Percentiles rank a stretch among this genome's conserved stretches.
phyloP scores from a whole-genome alignment of 2,888 invertebrate species.

The Argynnis bischoffii region DNA sequence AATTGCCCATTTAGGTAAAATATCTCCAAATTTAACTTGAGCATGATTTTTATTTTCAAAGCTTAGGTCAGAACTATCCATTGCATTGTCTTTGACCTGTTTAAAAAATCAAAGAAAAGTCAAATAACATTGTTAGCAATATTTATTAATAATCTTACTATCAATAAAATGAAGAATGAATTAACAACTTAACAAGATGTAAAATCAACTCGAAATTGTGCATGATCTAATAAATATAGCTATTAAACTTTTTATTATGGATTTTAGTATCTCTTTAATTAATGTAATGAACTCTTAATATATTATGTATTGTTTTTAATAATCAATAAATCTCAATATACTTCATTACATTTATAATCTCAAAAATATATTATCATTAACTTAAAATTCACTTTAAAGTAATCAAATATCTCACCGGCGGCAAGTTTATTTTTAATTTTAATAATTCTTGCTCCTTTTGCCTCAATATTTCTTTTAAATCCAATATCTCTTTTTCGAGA shows the following conservation, averaged over 20 bases:
- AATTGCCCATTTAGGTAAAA: constrained; percentile 69
- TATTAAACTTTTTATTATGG: too few species aligned
- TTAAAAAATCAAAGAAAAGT: neutral
- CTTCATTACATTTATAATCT: too few species aligned
- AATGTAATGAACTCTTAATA: too few species aligned
- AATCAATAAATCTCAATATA: too few species aligned
- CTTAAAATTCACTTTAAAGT: neutral
- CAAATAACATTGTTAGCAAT: too few species aligned
- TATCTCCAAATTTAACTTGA: constrained; percentile 47
- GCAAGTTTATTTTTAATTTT: constrained; percentile 64
- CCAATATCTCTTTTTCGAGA: constrained; percentile 75
- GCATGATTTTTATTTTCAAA: constrained; percentile 21
- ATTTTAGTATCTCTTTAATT: too few species aligned
- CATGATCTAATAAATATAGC: too few species aligned
- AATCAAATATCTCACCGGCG: constrained; percentile 49
- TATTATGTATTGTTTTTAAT: too few species aligned
- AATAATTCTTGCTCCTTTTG: constrained; percentile 77
- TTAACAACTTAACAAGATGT: too few species aligned
- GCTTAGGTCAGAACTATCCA: constrained; percentile 19
- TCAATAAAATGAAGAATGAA: too few species aligned
- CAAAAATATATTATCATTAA: neutral
- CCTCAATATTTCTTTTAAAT: constrained; percentile 67
- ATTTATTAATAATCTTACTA: too few species aligned
- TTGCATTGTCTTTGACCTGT: constrained; percentile 16
- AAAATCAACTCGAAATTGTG: too few species aligned